Evolutionary conservation across 2,888 invertebrate species (phyloP), one percentile per base, ranked within the genome.

Genomic region (Chrysodeixis includens): DNA sequence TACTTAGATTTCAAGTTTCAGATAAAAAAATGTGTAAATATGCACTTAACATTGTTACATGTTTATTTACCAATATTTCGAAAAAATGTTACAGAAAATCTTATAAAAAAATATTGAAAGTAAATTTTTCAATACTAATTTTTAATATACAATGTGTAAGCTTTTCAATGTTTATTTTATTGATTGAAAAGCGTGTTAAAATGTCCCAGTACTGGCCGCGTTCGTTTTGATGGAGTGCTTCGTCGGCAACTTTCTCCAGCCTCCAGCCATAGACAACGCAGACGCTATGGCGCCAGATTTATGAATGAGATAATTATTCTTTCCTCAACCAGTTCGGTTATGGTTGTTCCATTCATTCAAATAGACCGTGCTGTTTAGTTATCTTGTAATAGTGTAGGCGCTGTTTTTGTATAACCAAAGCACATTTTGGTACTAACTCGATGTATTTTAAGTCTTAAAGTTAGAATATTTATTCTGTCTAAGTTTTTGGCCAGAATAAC

Each of bases 231-330:
- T 78, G 74, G 79, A 81, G 63, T 63, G 67, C 61, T 79, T 69
- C 51, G 68, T 76, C 64, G 73, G 59, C 56, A 79, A 88, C 88
- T 88, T 88, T 88, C 88, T 79, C 85, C 68, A 55, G 62, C 51
- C 67, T 63, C 53, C 71, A 66, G 62, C 74, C 64, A 78, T 70
- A 76, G 77, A 63, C 63, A 65, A 75, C 69, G 73, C 82, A 92
- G 92, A 92, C 92, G 69, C 72, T 61, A 66, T 72, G 92, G 90
- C 92, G 92, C 91, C 91, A 71, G 60, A 73, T 76, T 82, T 83
- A 87, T 89, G 88, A 91, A 92, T 91, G 88, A 82, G 82, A 74
- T 65, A 78, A 78, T 82, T 81, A 81, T 83, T 78, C 61, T 72
- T 78, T 71, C 62, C 60, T 66, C 55, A 68, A 66, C 64, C 66